Conservation (phyloP, 2,113 vertebrate genomes). For the Seriola rivoliana region DNA sequence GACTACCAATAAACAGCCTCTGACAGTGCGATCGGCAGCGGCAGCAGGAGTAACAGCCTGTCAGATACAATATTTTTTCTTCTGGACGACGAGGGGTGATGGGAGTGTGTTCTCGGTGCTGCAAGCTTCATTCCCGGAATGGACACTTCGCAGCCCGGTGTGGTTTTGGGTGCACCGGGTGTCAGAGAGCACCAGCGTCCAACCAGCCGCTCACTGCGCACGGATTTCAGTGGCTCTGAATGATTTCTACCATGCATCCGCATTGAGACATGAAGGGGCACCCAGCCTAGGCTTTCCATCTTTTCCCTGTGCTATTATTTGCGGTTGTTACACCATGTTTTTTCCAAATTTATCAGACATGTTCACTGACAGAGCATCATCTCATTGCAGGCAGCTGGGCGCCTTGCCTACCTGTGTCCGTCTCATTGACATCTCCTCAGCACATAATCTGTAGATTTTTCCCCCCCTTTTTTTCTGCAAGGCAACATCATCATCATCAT, state of each 20-base stretch:
- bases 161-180: constrained; percentile 3
- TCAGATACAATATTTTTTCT: constrained; percentile 16
- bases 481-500: neutral
- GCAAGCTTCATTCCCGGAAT: constrained; percentile 26
- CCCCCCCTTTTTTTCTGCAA: neutral
- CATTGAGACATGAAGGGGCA: constrained; percentile 21
- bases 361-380: constrained; percentile 1
- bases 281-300: neutral
- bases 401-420: constrained; percentile 13
- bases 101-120: constrained; percentile 7
- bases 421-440: neutral
- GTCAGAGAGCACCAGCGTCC: constrained; percentile 40
- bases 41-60: constrained; percentile 37
- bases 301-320: constrained; percentile 8
- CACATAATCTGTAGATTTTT: constrained; percentile 7
- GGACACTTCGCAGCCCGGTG: constrained; percentile 44
- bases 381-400: constrained; percentile 13
- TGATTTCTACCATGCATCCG: constrained; percentile 45
- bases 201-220: constrained; percentile 17
- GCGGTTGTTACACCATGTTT: constrained; percentile 22
- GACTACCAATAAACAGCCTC: constrained; percentile 41
- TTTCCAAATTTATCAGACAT: constrained; percentile 5
- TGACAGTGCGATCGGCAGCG: constrained; percentile 35
- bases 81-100: constrained; percentile 13
- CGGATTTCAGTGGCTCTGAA: constrained; percentile 21